phyloP scores from a whole-genome alignment of 2,113 vertebrate species.

The Nannobrachium achirus region DNA sequence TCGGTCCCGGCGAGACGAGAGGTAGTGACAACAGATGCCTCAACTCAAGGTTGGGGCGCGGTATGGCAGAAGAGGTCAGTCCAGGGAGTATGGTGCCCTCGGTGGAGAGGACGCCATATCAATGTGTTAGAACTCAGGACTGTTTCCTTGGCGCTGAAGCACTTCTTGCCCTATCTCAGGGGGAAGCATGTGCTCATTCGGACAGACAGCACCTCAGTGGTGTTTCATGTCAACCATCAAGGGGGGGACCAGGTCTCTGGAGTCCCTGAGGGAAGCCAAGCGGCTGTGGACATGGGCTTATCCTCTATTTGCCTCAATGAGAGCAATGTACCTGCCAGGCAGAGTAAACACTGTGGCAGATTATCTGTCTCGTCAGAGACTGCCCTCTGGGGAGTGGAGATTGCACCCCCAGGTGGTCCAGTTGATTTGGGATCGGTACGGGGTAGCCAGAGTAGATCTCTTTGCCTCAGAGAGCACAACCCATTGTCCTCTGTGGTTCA shows the following conservation, averaged over 20 bases:
- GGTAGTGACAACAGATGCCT: neutral
- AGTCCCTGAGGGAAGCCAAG: constrained; percentile 1
- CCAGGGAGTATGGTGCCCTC: neutral
- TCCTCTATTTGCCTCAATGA: no score
- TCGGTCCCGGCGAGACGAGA: neutral
- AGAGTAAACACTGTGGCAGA: no score
- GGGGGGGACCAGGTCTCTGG: constrained; percentile 10
- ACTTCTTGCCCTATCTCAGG: neutral
- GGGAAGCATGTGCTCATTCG: neutral
- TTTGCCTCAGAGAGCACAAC: no score
- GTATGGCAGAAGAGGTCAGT: constrained; percentile 1
- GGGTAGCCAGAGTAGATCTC: no score
- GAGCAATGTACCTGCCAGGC: no score
- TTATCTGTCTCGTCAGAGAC: no score
- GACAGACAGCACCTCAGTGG: neutral
- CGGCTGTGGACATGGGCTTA: neutral
- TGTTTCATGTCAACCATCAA: neutral
- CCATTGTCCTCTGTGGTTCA: no score
- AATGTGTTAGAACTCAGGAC: neutral
- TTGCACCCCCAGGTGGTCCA: no score
- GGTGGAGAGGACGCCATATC: no score
- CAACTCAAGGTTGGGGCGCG: neutral
- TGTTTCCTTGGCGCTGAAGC: neutral
- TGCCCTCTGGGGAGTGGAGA: no score
- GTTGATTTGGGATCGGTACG: no score